Conservation (phyloP, 2,888 invertebrate genomes). For the Diloba caeruleocephala region DNA sequence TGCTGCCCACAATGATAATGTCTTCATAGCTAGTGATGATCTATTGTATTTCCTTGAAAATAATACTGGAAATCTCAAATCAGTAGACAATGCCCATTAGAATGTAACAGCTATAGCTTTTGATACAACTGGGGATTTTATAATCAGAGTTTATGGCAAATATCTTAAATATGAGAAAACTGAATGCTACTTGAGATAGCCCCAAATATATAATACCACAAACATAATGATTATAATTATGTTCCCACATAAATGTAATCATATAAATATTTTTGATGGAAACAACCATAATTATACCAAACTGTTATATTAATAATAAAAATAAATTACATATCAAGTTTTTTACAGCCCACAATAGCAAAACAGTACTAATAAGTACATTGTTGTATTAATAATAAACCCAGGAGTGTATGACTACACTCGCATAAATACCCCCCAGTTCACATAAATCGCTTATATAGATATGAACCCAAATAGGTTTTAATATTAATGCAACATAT, state of each 20-base stretch:
- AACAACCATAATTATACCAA: no score
- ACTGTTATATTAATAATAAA: slow-evolving; percentile 58
- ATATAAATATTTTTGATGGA: slow-evolving; percentile 9
- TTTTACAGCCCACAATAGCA: slow-evolving; percentile 27
- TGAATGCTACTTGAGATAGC: slow-evolving; percentile 60
- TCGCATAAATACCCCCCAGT: no score
- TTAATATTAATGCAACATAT: no score
- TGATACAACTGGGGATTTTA: slow-evolving; percentile 70
- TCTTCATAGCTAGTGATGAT: slow-evolving; percentile 74
- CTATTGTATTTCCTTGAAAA: slow-evolving; percentile 76
- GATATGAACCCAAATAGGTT: no score
- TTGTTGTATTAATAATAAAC: no score
- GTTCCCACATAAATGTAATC: slow-evolving; percentile 15
- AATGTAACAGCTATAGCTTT: slow-evolving; percentile 78
- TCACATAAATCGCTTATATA: no score
- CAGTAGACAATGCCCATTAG: slow-evolving; percentile 68
- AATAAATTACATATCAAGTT: slow-evolving; percentile 58
- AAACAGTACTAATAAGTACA: slow-evolving; percentile 14
- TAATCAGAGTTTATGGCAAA: slow-evolving; percentile 72
- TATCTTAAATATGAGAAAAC: slow-evolving; percentile 73
- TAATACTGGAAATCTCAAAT: slow-evolving; percentile 67
- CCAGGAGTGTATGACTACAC: no score
- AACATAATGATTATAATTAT: no score
- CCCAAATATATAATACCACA: no score
- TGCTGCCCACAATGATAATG: slow-evolving; percentile 68